These are phyloP conservation scores for Indicator maculatus DNA, from an alignment of 2,113 vertebrate genomes.

Conservation along the genomic window DNA sequence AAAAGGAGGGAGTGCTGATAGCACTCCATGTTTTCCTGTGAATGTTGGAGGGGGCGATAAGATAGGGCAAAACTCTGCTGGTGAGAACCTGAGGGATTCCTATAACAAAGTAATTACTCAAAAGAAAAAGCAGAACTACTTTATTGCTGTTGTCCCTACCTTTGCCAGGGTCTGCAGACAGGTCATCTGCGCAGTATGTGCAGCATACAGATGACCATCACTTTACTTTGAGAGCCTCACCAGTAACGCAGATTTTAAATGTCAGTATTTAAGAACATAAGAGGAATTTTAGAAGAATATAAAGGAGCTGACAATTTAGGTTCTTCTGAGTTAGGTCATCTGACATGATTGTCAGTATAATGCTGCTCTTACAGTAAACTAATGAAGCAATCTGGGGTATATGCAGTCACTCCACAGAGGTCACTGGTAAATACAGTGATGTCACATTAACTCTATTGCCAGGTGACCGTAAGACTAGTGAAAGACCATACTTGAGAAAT, in stretches of 20 bases:
- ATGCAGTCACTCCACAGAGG: not conserved
- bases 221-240: not conserved
- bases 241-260: not conserved
- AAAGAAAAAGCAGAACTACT: not conserved
- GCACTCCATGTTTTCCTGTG: not conserved
- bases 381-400: not conserved
- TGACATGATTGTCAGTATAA: not conserved
- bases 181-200: fast-evolving
- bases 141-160: not conserved
- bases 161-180: not conserved
- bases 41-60: not conserved
- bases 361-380: not conserved
- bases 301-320: not conserved
- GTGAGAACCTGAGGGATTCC: not conserved
- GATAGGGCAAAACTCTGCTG: not conserved
- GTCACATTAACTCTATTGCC: not conserved
- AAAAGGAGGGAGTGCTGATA: not conserved
- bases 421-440: not conserved
- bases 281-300: not conserved
- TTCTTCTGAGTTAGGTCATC: not conserved
- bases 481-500: not conserved
- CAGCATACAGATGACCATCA: not conserved
- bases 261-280: not conserved
- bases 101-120: not conserved
- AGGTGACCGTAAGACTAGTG: not conserved